Conservation (phyloP, 2,797 vertebrate genomes). For the Gymnoscopelus braueri region DNA sequence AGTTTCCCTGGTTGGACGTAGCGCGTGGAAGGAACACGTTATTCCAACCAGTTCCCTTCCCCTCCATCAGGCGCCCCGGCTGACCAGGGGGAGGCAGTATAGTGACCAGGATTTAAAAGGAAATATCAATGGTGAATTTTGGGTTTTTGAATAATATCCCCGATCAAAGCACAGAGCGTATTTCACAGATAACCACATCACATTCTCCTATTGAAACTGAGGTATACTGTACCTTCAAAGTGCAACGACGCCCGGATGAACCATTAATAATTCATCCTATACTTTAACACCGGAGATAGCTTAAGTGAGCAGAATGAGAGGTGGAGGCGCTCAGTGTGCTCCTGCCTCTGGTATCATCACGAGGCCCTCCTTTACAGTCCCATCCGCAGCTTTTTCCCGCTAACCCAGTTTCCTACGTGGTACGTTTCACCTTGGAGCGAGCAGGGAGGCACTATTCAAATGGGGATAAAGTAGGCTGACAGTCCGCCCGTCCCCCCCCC, state of each 20-base stretch:
- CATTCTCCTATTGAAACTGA: no score
- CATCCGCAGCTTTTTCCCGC: not conserved
- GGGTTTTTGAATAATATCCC: no score
- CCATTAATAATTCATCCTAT: constrained; percentile 58
- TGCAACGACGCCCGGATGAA: constrained; percentile 29
- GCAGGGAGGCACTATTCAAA: constrained; percentile 70
- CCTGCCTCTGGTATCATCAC: constrained; percentile 40
- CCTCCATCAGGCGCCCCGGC: no score
- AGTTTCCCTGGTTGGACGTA: no score
- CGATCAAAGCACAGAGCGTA: no score
- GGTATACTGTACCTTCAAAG: not conserved
- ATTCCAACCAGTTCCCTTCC: no score
- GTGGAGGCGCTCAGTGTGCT: constrained; percentile 4
- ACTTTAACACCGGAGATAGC: constrained; percentile 40
- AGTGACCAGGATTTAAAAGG: no score
- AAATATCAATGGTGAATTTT: no score
- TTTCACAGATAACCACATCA: no score
- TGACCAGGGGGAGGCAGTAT: no score
- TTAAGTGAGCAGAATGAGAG: constrained; percentile 14
- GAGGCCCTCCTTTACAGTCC: constrained; percentile 32
- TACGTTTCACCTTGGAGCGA: constrained; percentile 72
- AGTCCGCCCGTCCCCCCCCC: constrained; percentile 55
- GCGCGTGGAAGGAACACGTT: no score
- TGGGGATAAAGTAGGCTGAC: constrained; percentile 78
- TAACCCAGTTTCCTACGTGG: constrained; percentile 71